These are phyloP conservation scores for Hydropsyche tenuis DNA, from an alignment of 1,140 invertebrate genomes.

Conservation along the genomic window DNA sequence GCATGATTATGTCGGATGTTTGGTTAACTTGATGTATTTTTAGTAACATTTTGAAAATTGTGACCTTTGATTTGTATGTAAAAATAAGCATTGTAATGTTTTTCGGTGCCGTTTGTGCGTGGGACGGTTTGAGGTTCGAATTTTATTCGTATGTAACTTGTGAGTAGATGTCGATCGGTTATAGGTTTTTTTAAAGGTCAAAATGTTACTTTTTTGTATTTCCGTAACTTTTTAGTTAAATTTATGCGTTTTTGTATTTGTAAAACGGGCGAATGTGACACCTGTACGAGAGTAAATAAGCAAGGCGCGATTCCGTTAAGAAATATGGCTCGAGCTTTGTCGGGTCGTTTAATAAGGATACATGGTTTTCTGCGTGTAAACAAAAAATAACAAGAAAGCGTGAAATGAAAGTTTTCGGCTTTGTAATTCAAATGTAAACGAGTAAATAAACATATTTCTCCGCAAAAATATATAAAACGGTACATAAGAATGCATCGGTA, in stretches of 20 bases:
- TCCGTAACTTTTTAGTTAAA: too few relatives aligned
- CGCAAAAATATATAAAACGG: neutral
- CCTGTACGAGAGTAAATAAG: constrained; percentile 18
- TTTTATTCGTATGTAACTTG: too few relatives aligned
- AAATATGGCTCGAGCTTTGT: constrained; percentile 15
- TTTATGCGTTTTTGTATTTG: neutral
- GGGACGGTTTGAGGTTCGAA: too few relatives aligned
- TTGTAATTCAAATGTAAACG: constrained; percentile 9
- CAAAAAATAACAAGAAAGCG: constrained; percentile 4
- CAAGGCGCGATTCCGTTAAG: neutral
- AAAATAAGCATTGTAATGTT: too few relatives aligned
- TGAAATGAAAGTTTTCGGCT: constrained; percentile 24
- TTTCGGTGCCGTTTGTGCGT: too few relatives aligned
- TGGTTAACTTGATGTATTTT: too few relatives aligned
- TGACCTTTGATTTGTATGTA: too few relatives aligned
- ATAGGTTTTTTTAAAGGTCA: too few relatives aligned
- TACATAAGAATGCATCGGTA: neutral
- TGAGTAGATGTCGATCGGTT: too few relatives aligned
- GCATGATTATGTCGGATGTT: too few relatives aligned
- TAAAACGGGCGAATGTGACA: constrained; percentile 13
- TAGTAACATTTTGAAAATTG: too few relatives aligned
- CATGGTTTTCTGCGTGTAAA: constrained; percentile 7
- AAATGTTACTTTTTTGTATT: too few relatives aligned
- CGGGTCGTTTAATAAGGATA: constrained; percentile 16
- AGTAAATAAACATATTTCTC: constrained; percentile 7